Base-by-base conservation (phyloP, 2,888 invertebrate species). In the Parnassius glacialis region DNA sequence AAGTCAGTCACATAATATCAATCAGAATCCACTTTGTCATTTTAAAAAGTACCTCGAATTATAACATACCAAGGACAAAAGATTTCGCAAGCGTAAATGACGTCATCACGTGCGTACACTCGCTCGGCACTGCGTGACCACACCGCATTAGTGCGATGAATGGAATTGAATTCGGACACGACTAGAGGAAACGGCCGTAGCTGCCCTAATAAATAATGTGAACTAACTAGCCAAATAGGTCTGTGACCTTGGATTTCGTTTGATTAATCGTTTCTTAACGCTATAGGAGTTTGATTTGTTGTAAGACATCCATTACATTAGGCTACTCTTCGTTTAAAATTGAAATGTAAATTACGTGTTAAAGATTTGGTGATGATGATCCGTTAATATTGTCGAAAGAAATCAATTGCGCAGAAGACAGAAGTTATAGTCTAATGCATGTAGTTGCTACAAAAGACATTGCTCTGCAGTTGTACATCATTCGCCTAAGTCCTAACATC, bases 131-230 rank as follows among this genome's bases (percentile, higher is more conserved):
- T 87, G 86, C 88, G 87, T 87, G 87, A 84, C 84, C 78, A 73
- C 68, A 59, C 66, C 82, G 78, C 85, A 86, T 86, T 85, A 88
- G 79, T 74, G 79, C 81, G 79, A 83, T 81, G 85, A 85, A 84
- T 87, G 85, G 83, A 84, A 86, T 87, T 87, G 84, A 85, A 85
- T 87, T 48, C 48, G 48, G 48, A 79, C 81, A 78, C 80, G 74
- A 73, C 74, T 69, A 72, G 77, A 74, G 79, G 80, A 80, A 78
- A 78, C 77, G 70, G 71, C 74, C 74, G 76, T 73, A 78, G 71
- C 65, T 69, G 57, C 51, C 25, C 80, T 83, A 83, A 85, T 87
- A 87, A 87, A 85, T 84, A 85, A 84, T 82, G 76, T 70, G 65
- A 68, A 72, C 75, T 76, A 81, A 81, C 80, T 76, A 79, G 71